Base-by-base conservation (phyloP, 2,888 invertebrate genomes). In the Congeria kusceri region DNA sequence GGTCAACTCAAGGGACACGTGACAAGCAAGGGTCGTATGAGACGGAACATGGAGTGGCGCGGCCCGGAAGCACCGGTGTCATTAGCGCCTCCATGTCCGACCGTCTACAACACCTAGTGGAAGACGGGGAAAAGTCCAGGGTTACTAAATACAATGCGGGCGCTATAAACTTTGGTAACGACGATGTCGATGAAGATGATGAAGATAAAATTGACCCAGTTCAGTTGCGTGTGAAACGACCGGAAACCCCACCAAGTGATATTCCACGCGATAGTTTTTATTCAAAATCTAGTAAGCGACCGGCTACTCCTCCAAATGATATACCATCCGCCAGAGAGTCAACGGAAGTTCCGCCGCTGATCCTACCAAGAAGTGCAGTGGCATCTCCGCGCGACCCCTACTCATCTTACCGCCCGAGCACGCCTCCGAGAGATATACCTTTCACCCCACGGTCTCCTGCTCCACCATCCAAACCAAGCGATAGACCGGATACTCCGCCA, bases 101-200 rank as follows among this genome's bases (percentile, higher is more conserved):
- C 39, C 76, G 83, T 32, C 63, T 83, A n/a, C 64, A 68, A 5
- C n/a, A 69, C 11, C 39, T 83, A 25, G 83, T 83, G 11, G 83
- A 83, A 74, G 83, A 83, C 64, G 83, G 83, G 0, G 83, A 83
- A 32, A 83, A 83, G 64, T 59, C 79, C 3, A 47, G 83, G 39
- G 79, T 70, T 49, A 62, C 47, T n/a, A 75, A 74, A 49, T 83
- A 83, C 56, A 79, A 79, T 46, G 57, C 77, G 1, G 79, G 79
- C 13, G 83, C 83, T 3, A 59, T 79, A 11, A 70, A 79, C 61
- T 67, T 83, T 25, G 79, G 63, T 1, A 77, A 80, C 1, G 77
- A 77, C 25, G 39, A 39, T 39, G 39, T 39, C 39, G 39, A 39
- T 39, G 20, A 44, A 13, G 62, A 47, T 13, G 73, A 69, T 23